Conservation (phyloP, 2,113 vertebrate species). For the Rhadina sibilatrix region DNA sequence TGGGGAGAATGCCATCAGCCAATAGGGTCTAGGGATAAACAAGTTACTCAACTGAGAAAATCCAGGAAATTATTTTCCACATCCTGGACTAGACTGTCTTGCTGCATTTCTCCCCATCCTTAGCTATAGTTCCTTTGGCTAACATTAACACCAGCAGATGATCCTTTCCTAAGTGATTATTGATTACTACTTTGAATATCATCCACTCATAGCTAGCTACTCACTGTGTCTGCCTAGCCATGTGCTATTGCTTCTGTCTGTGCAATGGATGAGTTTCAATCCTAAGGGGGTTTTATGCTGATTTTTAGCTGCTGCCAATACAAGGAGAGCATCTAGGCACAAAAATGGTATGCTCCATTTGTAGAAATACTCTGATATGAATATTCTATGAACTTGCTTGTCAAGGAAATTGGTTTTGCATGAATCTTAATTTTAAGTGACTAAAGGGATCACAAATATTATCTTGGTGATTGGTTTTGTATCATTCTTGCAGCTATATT, state of each 20-base stretch:
- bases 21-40: background rate
- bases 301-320: background rate
- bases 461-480: background rate
- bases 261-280: background rate
- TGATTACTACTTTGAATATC: background rate
- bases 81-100: background rate
- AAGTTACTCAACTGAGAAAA: background rate
- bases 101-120: background rate
- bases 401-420: slow-evolving; percentile 35
- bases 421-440: slow-evolving; percentile 40
- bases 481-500: slow-evolving; percentile 9
- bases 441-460: slow-evolving; percentile 10
- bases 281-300: background rate
- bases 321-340: background rate
- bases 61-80: background rate
- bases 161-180: background rate
- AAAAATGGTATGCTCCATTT: background rate
- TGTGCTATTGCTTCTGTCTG: background rate
- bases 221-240: background rate
- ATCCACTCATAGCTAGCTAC: background rate
- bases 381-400: background rate
- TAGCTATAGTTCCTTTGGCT: background rate
- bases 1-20: background rate
- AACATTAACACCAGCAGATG: background rate
- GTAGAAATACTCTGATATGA: background rate